Evolutionary conservation across 2,888 invertebrate species (phyloP).

Genomic region (Thymelicus acteon): DNA sequence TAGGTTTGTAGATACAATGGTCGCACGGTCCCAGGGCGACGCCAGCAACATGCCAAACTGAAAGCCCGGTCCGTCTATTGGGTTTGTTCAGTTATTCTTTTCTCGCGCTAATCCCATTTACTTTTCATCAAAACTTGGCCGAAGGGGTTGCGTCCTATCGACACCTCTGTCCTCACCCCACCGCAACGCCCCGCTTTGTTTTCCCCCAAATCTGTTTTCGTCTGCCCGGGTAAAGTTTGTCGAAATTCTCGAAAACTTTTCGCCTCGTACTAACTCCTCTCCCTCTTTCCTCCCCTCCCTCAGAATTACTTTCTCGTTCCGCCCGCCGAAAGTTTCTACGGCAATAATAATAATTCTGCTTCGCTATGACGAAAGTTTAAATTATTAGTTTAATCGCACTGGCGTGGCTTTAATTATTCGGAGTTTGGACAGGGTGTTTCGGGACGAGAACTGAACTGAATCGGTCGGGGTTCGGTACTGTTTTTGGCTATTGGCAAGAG

Average conservation of each 20-base stretch:
- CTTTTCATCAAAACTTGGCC: conserved; percentile 81
- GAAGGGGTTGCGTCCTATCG: conserved; percentile 63
- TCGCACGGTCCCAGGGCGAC: neutral
- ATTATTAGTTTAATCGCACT: conserved; percentile 82
- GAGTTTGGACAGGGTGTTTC: conserved; percentile 27
- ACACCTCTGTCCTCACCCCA: conserved; percentile 35
- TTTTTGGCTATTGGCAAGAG: too few relatives aligned
- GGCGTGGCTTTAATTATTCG: conserved; percentile 75
- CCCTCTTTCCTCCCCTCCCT: conserved; percentile 46
- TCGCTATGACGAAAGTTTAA: conserved; percentile 81
- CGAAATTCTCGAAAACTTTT: conserved; percentile 67
- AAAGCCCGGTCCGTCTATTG: conserved; percentile 55
- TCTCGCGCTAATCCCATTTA: conserved; percentile 79
- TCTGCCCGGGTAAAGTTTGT: conserved; percentile 71
- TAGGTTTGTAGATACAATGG: too few relatives aligned
- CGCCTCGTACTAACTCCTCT: conserved; percentile 37
- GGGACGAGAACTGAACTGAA: conserved; percentile 24
- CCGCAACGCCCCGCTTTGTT: conserved; percentile 64
- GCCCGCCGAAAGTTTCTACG: conserved; percentile 67
- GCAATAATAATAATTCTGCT: conserved; percentile 81
- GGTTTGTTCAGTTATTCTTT: conserved; percentile 75
- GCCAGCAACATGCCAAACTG: conserved; percentile 28
- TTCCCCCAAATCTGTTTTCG: conserved; percentile 81
- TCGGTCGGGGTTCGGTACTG: neutral
- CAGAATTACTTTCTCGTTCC: conserved; percentile 81